Evolutionary conservation across 1,140 invertebrate species (phyloP), one percentile per base, ranked within the genome.

Genomic region (Cydia splendana): DNA sequence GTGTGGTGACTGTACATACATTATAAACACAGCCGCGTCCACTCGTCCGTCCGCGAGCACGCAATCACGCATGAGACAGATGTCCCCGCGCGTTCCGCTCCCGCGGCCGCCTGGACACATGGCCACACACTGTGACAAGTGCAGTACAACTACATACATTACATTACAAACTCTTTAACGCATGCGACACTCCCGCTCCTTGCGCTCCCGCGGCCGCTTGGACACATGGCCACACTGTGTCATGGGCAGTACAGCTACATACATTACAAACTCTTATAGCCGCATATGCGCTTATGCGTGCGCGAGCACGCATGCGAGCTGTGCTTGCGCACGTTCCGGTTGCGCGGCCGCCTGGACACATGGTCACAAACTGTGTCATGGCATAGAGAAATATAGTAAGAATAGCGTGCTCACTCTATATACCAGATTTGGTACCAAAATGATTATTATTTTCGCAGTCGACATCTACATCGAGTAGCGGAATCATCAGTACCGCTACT

Each of bases 141-240:
- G 0, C 87, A 89, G 30, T 89, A 87, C 53, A 87, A 87, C 28
- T 3, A 3, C n/a, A n/a, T n/a, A n/a, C n/a, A n/a, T n/a, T n/a
- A n/a, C n/a, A n/a, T n/a, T n/a, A n/a, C n/a, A n/a, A n/a, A n/a
- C n/a, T n/a, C n/a, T n/a, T n/a, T n/a, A n/a, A n/a, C n/a, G n/a
- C n/a, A n/a, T n/a, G n/a, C n/a, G n/a, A n/a, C n/a, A n/a, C n/a
- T n/a, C n/a, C n/a, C n/a, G n/a, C n/a, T n/a, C n/a, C n/a, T n/a
- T n/a, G n/a, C 28, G 28, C 1, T 28, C 28, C 28, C 28, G 28
- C 13, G 81, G 80, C 0, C 78, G 86, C 0, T 24, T 88, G 7
- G 86, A 87, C 87, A 88, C 71, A 75, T 84, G 28, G 81, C 73
- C 1, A 7, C 48, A 89, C 75, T 34, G 30, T 34, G 6, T 34